Conservation (phyloP, 2,113 vertebrate species). For the Hyla sarda region DNA sequence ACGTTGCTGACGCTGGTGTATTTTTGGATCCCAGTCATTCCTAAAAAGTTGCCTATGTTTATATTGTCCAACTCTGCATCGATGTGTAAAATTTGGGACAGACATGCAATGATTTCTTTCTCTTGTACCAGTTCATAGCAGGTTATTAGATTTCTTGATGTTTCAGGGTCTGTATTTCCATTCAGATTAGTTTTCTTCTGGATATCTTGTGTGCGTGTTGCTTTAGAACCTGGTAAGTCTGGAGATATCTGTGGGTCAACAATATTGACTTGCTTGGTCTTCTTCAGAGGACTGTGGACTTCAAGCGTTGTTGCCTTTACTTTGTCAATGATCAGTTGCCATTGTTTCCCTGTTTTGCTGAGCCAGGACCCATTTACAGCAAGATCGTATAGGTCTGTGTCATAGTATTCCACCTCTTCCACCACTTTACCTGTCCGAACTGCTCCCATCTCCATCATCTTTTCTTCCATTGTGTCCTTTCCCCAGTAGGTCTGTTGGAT, state of each 20-base stretch:
- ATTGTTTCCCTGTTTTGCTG: slow-evolving; percentile 58
- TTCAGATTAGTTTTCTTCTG: background rate
- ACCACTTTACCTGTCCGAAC: slow-evolving; percentile 28
- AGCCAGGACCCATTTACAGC: slow-evolving; percentile 62
- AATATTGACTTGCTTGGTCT: background rate
- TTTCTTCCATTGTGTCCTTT: slow-evolving; percentile 56
- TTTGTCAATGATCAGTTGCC: slow-evolving; percentile 57
- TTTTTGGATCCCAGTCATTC: slow-evolving; percentile 54
- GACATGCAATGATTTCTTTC: slow-evolving; percentile 51
- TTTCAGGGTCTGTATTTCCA: background rate
- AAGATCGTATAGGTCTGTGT: slow-evolving; percentile 63
- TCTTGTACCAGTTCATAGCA: slow-evolving; percentile 59
- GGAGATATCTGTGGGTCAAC: background rate
- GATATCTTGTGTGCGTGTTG: background rate
- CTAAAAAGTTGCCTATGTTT: slow-evolving; percentile 53
- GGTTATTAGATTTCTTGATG: background rate
- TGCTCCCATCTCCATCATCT: slow-evolving; percentile 50
- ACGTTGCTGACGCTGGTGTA: slow-evolving; percentile 56
- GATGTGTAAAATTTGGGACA: slow-evolving; percentile 56
- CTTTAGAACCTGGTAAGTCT: background rate
- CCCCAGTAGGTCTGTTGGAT: slow-evolving; percentile 61
- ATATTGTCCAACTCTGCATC: background rate
- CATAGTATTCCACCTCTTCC: slow-evolving; percentile 61
- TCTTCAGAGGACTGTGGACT: background rate
- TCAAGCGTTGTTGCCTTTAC: background rate